A percentile compares a stretch with the other conserved stretches of the same genome.
Conservation (phyloP, 2,888 invertebrate genomes). For the Eledone cirrhosa region DNA sequence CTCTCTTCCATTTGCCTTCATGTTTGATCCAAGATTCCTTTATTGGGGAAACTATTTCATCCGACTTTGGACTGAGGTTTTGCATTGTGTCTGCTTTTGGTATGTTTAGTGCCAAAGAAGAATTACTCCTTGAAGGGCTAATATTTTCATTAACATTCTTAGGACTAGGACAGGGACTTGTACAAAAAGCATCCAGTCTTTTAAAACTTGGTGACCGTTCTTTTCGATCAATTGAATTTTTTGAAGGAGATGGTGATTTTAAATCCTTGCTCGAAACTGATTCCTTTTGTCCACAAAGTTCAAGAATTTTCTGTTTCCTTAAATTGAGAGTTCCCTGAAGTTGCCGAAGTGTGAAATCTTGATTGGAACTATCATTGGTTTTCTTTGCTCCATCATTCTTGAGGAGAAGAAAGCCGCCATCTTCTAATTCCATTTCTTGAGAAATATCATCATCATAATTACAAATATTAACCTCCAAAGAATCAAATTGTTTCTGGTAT, state of each 20-base stretch:
- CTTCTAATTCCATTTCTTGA: not conserved
- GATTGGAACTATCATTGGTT: not conserved
- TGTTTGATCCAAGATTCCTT: slow-evolving; percentile 20
- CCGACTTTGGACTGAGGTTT: not conserved
- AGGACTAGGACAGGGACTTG: not conserved
- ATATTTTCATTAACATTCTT: not conserved
- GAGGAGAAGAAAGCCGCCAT: not conserved
- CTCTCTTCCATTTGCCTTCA: slow-evolving; percentile 21
- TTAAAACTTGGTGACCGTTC: slow-evolving; percentile 2
- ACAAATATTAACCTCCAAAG: not conserved
- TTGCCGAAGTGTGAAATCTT: slow-evolving; percentile 23
- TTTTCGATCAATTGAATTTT: not conserved
- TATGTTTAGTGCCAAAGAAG: not conserved
- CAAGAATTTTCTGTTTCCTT: slow-evolving; percentile 21
- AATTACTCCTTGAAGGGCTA: not conserved
- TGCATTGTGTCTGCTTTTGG: slow-evolving; percentile 8
- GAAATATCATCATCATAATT: not conserved
- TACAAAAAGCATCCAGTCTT: not conserved
- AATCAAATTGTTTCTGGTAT: not conserved
- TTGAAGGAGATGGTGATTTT: not conserved
- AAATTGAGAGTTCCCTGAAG: slow-evolving; percentile 26
- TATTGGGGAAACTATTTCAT: slow-evolving; percentile 1
- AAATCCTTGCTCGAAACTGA: not conserved
- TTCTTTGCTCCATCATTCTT: slow-evolving; percentile 1
- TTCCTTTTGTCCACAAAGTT: slow-evolving; percentile 22